Percentiles rank a stretch among this genome's conserved stretches.
Conservation (phyloP, 2,113 vertebrate species). For the Pionites leucogaster region DNA sequence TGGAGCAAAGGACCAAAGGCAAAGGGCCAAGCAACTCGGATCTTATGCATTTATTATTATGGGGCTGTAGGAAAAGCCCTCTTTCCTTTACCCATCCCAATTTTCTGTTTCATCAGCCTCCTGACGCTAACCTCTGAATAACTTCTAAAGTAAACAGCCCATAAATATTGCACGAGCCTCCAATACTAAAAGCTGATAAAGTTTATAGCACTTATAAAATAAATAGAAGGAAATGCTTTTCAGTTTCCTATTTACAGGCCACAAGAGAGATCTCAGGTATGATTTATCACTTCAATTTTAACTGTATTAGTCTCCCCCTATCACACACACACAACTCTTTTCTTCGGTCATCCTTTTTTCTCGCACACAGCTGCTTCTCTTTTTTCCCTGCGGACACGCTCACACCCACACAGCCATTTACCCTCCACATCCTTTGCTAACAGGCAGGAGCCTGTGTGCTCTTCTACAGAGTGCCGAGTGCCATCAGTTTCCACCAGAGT, state of each 20-base stretch:
- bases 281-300: conserved; percentile 82
- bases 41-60: conserved; percentile 45
- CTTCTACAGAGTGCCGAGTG: conserved; percentile 21
- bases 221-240: conserved; percentile 82
- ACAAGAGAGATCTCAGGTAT: conserved; percentile 72
- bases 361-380: conserved; percentile 47
- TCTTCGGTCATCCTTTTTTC: conserved; percentile 30
- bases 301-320: conserved; percentile 59
- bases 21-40: conserved; percentile 42
- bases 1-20: conserved; percentile 18
- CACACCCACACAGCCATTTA: conserved; percentile 59
- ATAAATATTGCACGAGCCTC: conserved; percentile 79
- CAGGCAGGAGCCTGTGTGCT: not conserved
- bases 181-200: conserved; percentile 82
- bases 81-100: conserved; percentile 57
- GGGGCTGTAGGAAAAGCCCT: conserved; percentile 48
- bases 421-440: conserved; percentile 49
- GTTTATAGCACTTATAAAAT: conserved; percentile 84
- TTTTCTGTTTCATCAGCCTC: conserved; percentile 78
- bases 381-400: conserved; percentile 36
- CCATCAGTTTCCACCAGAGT: conserved; percentile 49
- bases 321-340: conserved; percentile 30
- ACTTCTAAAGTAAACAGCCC: conserved; percentile 75
- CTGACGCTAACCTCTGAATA: conserved; percentile 75
- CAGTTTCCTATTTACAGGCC: conserved; percentile 78